Base-by-base conservation (phyloP, 30 jellyfish, hydroid and myxozoan genomes). In the Catostylus mosaicus region DNA sequence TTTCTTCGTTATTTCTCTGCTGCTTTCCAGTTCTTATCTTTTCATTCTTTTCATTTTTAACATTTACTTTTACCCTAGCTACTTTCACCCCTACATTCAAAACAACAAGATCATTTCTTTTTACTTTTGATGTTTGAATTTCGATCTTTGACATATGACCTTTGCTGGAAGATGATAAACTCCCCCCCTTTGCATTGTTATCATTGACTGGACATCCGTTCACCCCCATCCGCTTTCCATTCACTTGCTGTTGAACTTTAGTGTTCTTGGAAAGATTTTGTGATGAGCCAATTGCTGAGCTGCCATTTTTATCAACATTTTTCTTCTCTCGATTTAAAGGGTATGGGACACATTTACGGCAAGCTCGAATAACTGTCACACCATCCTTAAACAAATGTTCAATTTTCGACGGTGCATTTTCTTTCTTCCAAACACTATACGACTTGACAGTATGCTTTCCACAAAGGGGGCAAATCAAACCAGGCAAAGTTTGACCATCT, bases 321-420 rank as follows among this genome's bases (percentile, higher is more conserved):
- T 68, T 60, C 70, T 65, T 51, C 33, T 81, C 84, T 9, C 90
- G 81, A 35, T 32, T 48, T 30, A 81, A 26, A 3, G 91, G 93
- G 59, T 83, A 83, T 2, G 93, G 93, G 33, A 83, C 93, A 47
- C 93, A 83, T 65, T 62, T 57, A n/a, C 93, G 80, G 36, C 93
- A 83, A 0, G 93, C 93, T 0, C 93, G 80, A n/a, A 83, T 71
- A 23, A 71, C 30, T 0, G 87, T 52, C 24, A 83, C 83, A 20
- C 87, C 93, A 45, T 73, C 87, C 57, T 71, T 83, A 26, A 83
- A 83, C 67, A 83, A 37, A 34, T 60, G 74, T 67, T 26, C 14
- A 23, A 83, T 70, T 61, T 56, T 70, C n/a, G 63, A 60, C 35
- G 93, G 93, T 0, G 93, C 93, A 40, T 70, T 83, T n/a, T 59